A percentile compares a stretch with the other conserved stretches of the same genome.
These are phyloP conservation scores for Capitella teleta DNA, from an alignment of 1,140 invertebrate genomes.

Conservation along the genomic window DNA sequence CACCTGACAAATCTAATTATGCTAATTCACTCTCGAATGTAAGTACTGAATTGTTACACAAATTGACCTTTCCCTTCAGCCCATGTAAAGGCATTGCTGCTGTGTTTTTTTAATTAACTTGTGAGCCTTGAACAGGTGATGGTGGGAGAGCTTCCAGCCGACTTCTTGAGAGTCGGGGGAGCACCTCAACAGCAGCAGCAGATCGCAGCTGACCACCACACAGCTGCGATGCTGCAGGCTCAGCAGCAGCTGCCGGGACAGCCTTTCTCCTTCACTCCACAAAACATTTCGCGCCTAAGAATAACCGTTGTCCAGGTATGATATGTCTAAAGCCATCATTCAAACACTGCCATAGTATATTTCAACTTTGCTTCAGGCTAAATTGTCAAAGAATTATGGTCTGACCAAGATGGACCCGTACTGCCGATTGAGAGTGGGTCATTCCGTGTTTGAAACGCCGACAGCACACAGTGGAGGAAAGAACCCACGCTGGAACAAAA, in stretches of 20 bases:
- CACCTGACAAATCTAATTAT: too few relatives aligned
- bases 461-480: conserved; percentile 90
- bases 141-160: conserved; percentile 64
- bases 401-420: conserved; percentile 93
- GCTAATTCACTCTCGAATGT: too few relatives aligned
- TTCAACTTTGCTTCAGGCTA: conserved; percentile 53
- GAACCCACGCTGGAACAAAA: conserved; percentile 89
- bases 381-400: conserved; percentile 91
- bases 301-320: neutral
- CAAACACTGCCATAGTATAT: too few relatives aligned
- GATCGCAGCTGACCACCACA: conserved; percentile 63
- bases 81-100: too few relatives aligned
- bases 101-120: conserved; percentile 8
- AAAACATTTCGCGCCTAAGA: neutral
- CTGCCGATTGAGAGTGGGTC: conserved; percentile 78
- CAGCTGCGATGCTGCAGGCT: conserved; percentile 62
- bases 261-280: neutral
- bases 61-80: too few relatives aligned
- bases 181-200: conserved; percentile 52
- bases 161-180: conserved; percentile 60
- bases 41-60: too few relatives aligned
- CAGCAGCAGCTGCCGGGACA: conserved; percentile 47
- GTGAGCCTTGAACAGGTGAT: conserved; percentile 47
- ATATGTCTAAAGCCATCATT: too few relatives aligned
- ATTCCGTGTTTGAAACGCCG: conserved; percentile 87